Evolutionary conservation across 2,888 invertebrate species (phyloP), one percentile per base, ranked within the genome.

Genomic region (Melieria crassipennis): DNA sequence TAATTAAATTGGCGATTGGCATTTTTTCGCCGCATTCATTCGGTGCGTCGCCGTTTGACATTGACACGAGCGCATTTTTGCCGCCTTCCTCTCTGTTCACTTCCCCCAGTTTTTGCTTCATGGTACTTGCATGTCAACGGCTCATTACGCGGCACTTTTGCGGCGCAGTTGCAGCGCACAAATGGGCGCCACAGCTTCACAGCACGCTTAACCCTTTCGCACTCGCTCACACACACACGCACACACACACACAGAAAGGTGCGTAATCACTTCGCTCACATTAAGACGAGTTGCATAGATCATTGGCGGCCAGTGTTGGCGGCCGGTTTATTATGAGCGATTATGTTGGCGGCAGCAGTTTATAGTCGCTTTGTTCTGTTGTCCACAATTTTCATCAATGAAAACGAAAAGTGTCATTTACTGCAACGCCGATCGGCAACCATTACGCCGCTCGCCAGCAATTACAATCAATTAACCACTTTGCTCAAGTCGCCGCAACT

Each of bases 331-430:
- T 52, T 13, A 52, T 52, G 11, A 52, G 11, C n/a, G 13, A 52
- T 52, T 11, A 52, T 52, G 52, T n/a, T 52, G 52, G 50, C 52
- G 13, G 11, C 52, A n/a, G 11, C 52, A n/a, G 11, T 9, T 52
- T 52, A 11, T 9, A 1, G 5, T 7, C 9, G n/a, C 13, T 52
- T 13, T 52, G 5, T 52, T 11, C 9, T 46, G 63, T 60, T 70
- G 60, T 45, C 58, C 46, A 71, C 61, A 61, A 61, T 71, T 70
- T 69, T 69, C 74, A 71, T 71, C 71, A 74, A 74, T 74, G 73
- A 73, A 73, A 65, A 70, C 70, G 65, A 73, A 69, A 63, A 71
- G 73, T 74, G 71, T 74, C 70, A 65, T 61, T 57, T 71, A 69
- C 63, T 9, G 55, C 69, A 57, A 57, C 30, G 30, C 57, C 57